Evolutionary conservation across 2,888 invertebrate genomes (phyloP).

Genomic region (Adelognathus sp.): DNA sequence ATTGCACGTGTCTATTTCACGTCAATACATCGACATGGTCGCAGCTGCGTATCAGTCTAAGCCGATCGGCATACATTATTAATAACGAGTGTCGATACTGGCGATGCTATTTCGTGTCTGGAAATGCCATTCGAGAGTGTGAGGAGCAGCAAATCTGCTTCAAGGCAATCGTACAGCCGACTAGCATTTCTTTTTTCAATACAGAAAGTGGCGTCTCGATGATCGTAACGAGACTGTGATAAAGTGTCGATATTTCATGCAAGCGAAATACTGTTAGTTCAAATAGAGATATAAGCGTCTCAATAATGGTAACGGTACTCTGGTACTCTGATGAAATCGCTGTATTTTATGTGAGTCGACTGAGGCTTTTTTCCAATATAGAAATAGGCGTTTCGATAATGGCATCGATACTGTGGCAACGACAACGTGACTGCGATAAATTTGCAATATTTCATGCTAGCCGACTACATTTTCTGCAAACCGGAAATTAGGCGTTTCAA

Average conservation of each 20-base stretch:
- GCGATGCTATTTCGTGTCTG: conserved; percentile 3
- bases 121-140: not conserved
- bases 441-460: no score
- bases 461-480: no score
- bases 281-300: no score
- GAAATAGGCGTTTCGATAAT: not conserved
- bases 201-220: not conserved
- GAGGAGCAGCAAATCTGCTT: conserved; percentile 14
- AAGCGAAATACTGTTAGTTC: no score
- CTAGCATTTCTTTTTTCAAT: not conserved
- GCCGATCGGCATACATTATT: conserved; percentile 60
- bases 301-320: no score
- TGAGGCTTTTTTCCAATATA: no score
- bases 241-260: no score
- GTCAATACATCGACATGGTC: not conserved
- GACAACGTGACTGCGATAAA: no score
- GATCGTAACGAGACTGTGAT: no score
- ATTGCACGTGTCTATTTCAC: not conserved
- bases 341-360: no score
- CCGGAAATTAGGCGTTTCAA: no score
- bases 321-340: no score
- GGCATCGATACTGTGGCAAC: not conserved
- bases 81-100: not conserved
- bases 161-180: not conserved
- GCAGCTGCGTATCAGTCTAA: conserved; percentile 61